A percentile compares a stretch with the other conserved stretches of the same genome.
These are phyloP conservation scores for Drosophila borborema DNA, from an alignment of 2,888 invertebrate species.

Conservation along the genomic window DNA sequence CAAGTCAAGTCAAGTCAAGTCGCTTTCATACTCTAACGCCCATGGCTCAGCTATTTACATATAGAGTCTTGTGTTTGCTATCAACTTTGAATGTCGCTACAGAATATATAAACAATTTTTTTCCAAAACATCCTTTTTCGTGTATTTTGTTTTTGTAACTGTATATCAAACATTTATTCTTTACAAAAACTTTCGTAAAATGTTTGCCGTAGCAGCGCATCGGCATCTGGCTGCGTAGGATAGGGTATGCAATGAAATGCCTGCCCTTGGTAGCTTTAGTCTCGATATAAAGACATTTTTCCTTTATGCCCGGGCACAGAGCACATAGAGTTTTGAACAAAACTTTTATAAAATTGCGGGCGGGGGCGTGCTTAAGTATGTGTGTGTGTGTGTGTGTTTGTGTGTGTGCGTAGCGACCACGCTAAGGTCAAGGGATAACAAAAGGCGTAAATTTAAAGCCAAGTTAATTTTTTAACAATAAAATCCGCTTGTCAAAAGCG, in stretches of 20 bases:
- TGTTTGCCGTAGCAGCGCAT: slow-evolving; percentile 20
- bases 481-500: slow-evolving; percentile 72
- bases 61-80: slow-evolving; percentile 44
- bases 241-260: slow-evolving; percentile 54
- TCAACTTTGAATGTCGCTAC: slow-evolving; percentile 59
- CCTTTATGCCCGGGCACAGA: slow-evolving; percentile 12
- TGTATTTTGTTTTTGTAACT: neutral
- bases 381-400: slow-evolving; percentile 11
- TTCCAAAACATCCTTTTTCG: slow-evolving; percentile 7
- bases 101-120: slow-evolving; percentile 42
- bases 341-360: slow-evolving; percentile 66
- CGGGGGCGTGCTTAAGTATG: slow-evolving; percentile 18
- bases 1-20: slow-evolving; percentile 9
- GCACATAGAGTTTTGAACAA: slow-evolving; percentile 16
- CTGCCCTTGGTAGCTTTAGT: slow-evolving; percentile 24
- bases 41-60: slow-evolving; percentile 33
- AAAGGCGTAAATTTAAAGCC: slow-evolving; percentile 79
- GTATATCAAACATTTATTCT: slow-evolving; percentile 40
- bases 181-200: slow-evolving; percentile 41
- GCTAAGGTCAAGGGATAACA: slow-evolving; percentile 74
- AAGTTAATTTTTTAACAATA: slow-evolving; percentile 79
- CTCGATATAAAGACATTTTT: slow-evolving; percentile 55
- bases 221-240: slow-evolving; percentile 37
- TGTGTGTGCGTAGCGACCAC: slow-evolving; percentile 29
- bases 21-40: slow-evolving; percentile 47